Percentiles rank a stretch among this genome's conserved stretches.
Conservation (phyloP, 1,140 invertebrate genomes). For the Aphidius ervi region DNA sequence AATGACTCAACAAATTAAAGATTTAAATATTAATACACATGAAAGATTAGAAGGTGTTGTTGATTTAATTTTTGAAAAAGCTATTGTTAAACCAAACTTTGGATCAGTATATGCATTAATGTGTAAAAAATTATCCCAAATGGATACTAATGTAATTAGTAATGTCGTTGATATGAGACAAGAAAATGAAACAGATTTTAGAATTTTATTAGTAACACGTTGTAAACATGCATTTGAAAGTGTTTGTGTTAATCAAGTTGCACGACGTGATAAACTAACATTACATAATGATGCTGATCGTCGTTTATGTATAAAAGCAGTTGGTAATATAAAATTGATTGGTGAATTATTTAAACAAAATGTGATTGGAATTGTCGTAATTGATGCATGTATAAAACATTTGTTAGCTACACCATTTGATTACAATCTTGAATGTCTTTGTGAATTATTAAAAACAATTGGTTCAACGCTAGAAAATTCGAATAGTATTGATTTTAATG, state of each 20-base stretch:
- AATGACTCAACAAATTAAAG: slow-evolving; percentile 71
- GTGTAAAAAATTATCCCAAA: slow-evolving; percentile 69
- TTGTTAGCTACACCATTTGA: slow-evolving; percentile 77
- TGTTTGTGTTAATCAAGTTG: slow-evolving; percentile 64
- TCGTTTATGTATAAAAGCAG: no score
- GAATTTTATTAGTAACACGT: slow-evolving; percentile 73
- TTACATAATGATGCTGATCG: no score
- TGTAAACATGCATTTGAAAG: slow-evolving; percentile 88
- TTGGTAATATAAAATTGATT: no score
- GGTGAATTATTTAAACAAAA: slow-evolving; percentile 93
- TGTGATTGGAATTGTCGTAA: no score
- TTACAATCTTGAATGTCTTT: slow-evolving; percentile 89
- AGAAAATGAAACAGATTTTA: slow-evolving; percentile 63
- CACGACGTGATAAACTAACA: no score
- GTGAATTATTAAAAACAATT: slow-evolving; percentile 72
- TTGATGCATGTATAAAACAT: slow-evolving; percentile 66
- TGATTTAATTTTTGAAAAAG: slow-evolving; percentile 90
- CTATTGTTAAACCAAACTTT: slow-evolving; percentile 90
- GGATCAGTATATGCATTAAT: slow-evolving; percentile 85
- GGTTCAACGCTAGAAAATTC: slow-evolving; percentile 79
- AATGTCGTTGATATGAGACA: slow-evolving; percentile 48
- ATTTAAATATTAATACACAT: slow-evolving; percentile 73
- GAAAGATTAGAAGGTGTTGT: slow-evolving; percentile 79
- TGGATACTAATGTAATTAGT: slow-evolving; percentile 40
- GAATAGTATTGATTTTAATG: slow-evolving; percentile 19